phyloP scores from a whole-genome alignment of 2,888 invertebrate genomes.

The Caenorhabditis afra region DNA sequence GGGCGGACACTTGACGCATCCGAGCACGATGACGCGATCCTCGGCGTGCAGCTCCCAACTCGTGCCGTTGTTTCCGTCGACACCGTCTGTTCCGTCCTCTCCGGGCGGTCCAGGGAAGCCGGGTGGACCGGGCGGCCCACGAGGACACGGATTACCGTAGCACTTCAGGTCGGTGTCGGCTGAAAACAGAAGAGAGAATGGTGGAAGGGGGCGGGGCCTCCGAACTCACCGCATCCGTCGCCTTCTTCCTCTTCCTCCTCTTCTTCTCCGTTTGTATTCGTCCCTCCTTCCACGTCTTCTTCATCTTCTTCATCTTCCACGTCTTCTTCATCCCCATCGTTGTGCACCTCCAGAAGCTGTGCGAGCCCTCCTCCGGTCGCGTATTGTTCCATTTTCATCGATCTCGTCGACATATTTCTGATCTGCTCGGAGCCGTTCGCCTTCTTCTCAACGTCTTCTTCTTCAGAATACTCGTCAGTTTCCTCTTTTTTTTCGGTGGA shows the following conservation, averaged over 20 bases:
- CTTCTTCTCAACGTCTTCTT: neutral
- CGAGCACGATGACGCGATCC: conserved; percentile 43
- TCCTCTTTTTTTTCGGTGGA: conserved; percentile 4
- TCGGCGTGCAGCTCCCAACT: conserved; percentile 39
- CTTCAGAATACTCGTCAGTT: conserved; percentile 4
- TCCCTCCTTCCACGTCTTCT: conserved; percentile 12
- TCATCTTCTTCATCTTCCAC: conserved; percentile 27
- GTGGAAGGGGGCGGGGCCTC: neutral
- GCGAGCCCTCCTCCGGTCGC: conserved; percentile 30
- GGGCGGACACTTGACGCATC: conserved; percentile 55
- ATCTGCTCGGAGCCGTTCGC: neutral
- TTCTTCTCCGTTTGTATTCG: conserved; percentile 7
- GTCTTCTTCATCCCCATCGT: conserved; percentile 32
- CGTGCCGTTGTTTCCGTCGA: conserved; percentile 72
- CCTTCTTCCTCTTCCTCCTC: conserved; percentile 31
- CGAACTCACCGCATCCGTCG: conserved; percentile 34
- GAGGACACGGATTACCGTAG: conserved; percentile 65
- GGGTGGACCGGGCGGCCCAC: conserved; percentile 74
- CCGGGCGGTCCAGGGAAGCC: conserved; percentile 72
- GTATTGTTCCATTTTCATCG: conserved; percentile 22
- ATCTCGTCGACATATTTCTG: conserved; percentile 21
- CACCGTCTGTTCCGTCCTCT: conserved; percentile 76
- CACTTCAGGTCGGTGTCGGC: conserved; percentile 33
- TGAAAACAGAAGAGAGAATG: conserved; percentile 3
- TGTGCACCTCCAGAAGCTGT: conserved; percentile 41